A percentile compares a stretch with the other conserved stretches of the same genome.
phyloP scores from a whole-genome alignment of 2,797 vertebrate species.

The Melanogrammus aeglefinus region DNA sequence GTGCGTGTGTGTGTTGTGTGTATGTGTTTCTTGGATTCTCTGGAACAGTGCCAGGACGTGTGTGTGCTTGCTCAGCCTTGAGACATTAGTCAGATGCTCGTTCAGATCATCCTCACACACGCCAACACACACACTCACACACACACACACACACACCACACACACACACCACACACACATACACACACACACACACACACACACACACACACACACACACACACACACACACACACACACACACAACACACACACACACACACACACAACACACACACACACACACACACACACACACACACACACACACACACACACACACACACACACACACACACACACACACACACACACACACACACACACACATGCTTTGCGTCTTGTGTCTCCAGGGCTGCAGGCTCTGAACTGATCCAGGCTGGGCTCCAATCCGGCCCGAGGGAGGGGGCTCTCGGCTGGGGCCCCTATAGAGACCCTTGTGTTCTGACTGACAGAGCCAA shows the following conservation, averaged over 20 bases:
- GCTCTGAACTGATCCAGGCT: constrained; percentile 40
- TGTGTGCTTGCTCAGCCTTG: constrained; percentile 63
- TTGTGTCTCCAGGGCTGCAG: constrained; percentile 36
- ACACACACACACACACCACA: background rate
- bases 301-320: background rate
- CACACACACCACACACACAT: constrained; percentile 7
- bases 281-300: constrained; percentile 6
- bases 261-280: constrained; percentile 19
- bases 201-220: background rate
- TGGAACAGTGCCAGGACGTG: constrained; percentile 49
- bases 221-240: constrained; percentile 17
- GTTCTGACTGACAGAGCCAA: constrained; percentile 34
- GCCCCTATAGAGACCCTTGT: constrained; percentile 34
- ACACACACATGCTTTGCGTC: constrained; percentile 19
- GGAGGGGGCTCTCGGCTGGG: constrained; percentile 56
- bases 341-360: constrained; percentile 13
- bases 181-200: constrained; percentile 12
- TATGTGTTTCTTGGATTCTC: constrained; percentile 34
- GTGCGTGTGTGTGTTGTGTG: constrained; percentile 29
- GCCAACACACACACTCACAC: constrained; percentile 14
- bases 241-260: constrained; percentile 8
- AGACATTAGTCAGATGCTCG: constrained; percentile 47
- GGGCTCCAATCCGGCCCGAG: constrained; percentile 45
- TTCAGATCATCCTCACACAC: constrained; percentile 27
- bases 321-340: constrained; percentile 19